These are phyloP conservation scores for Dendrolimus houi DNA, from an alignment of 2,888 invertebrate species.

Conservation along the genomic window DNA sequence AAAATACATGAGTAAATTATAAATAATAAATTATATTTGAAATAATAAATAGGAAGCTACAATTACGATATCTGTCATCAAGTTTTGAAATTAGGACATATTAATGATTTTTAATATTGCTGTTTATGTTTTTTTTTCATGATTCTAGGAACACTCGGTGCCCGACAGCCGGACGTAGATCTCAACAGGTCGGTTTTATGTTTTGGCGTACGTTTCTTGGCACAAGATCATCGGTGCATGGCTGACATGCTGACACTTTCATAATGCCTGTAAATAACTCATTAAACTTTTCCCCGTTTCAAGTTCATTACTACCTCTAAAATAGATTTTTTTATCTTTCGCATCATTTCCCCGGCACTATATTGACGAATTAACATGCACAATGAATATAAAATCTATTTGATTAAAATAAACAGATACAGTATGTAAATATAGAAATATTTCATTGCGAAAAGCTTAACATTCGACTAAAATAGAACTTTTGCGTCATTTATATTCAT, in stretches of 20 bases:
- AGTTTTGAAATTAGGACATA: not conserved
- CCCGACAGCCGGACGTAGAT: constrained; percentile 44
- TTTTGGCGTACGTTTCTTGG: constrained; percentile 29
- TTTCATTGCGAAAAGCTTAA: constrained; percentile 15
- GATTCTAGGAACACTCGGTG: constrained; percentile 44
- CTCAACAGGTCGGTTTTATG: constrained; percentile 51
- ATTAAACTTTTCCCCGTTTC: not conserved
- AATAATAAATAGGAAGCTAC: no score
- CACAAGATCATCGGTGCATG: constrained; percentile 17
- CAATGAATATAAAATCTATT: not conserved
- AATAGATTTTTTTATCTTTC: not conserved
- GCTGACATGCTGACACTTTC: constrained; percentile 11
- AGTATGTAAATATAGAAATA: constrained; percentile 25
- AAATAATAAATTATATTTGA: no score
- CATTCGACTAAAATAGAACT: constrained; percentile 27
- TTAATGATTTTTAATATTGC: not conserved
- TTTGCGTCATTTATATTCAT: constrained; percentile 39
- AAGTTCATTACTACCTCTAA: not conserved
- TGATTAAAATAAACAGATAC: not conserved
- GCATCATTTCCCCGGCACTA: not conserved
- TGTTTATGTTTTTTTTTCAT: constrained; percentile 8
- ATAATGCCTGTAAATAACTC: constrained; percentile 25
- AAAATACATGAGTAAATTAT: no score
- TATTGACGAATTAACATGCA: not conserved
- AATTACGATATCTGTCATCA: no score